Evolutionary conservation across 2,888 invertebrate species (phyloP).

Genomic region (Archips xylosteana): DNA sequence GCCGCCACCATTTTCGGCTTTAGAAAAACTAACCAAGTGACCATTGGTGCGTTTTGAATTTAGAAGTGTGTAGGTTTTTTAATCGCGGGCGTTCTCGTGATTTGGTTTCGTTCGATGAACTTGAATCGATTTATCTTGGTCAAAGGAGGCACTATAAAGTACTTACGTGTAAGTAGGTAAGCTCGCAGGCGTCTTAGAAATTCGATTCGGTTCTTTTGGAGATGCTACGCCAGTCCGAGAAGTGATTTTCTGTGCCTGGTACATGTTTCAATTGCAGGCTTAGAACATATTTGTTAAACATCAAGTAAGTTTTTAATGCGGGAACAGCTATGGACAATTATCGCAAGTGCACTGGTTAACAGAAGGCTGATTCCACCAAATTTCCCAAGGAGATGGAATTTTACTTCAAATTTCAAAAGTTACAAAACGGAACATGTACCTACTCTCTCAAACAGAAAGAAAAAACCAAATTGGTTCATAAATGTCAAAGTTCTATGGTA

Average conservation of each 20-base stretch:
- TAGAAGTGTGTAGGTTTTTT: constrained; percentile 47
- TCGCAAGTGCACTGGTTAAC: no score
- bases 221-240: background rate
- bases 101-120: constrained; percentile 51
- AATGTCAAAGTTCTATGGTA: no score
- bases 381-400: no score
- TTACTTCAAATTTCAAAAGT: no score
- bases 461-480: no score
- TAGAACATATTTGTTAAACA: background rate
- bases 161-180: constrained; percentile 33
- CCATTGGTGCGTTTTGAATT: constrained; percentile 62
- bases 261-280: background rate
- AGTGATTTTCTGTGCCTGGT: background rate
- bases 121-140: constrained; percentile 55
- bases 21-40: constrained; percentile 59
- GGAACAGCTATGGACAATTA: no score
- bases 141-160: constrained; percentile 40
- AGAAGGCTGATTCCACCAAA: no score
- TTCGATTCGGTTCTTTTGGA: constrained; percentile 31
- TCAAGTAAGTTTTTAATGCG: no score
- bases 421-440: no score
- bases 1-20: constrained; percentile 50
- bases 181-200: constrained; percentile 28
- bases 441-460: no score
- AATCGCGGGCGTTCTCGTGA: constrained; percentile 54